Percentiles rank a stretch among this genome's conserved stretches.
Conservation (phyloP, 2,888 invertebrate species). For the Apodemia hepburni region DNA sequence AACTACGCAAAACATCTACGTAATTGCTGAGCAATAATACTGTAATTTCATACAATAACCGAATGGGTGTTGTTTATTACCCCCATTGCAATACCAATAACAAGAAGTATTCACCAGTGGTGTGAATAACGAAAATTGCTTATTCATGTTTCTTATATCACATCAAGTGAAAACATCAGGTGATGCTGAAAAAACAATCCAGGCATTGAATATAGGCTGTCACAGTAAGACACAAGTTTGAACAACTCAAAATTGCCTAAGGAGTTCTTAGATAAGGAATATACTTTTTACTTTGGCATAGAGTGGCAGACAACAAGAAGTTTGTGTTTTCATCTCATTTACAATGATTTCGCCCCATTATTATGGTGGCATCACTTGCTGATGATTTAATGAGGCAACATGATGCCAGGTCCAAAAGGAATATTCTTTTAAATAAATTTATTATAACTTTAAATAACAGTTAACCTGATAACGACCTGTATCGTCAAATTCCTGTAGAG, state of each 20-base stretch:
- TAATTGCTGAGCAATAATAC: slow-evolving; percentile 24
- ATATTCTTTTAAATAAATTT: background rate
- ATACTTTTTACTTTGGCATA: no score
- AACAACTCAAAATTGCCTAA: no score
- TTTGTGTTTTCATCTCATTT: no score
- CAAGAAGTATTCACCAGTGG: slow-evolving; percentile 33
- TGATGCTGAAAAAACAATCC: slow-evolving; percentile 32
- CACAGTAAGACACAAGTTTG: slow-evolving; percentile 3
- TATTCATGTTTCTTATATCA: slow-evolving; percentile 41
- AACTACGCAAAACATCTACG: slow-evolving; percentile 5
- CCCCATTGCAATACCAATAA: slow-evolving; percentile 27
- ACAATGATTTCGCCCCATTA: no score
- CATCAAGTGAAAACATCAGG: slow-evolving; percentile 39
- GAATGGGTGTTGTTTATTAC: slow-evolving; percentile 29
- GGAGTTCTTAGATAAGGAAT: no score
- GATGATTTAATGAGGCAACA: background rate
- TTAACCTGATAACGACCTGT: background rate
- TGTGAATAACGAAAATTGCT: slow-evolving; percentile 33
- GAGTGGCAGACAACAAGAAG: no score
- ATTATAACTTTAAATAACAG: background rate
- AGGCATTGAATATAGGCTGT: slow-evolving; percentile 33
- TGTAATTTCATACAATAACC: slow-evolving; percentile 24
- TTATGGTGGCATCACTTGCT: slow-evolving; percentile 1
- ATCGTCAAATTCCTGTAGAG: background rate
- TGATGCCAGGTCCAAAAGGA: background rate